Percentiles rank a stretch among this genome's conserved stretches.
Conservation (phyloP, 2,888 invertebrate genomes). For the Philereme vetulata region DNA sequence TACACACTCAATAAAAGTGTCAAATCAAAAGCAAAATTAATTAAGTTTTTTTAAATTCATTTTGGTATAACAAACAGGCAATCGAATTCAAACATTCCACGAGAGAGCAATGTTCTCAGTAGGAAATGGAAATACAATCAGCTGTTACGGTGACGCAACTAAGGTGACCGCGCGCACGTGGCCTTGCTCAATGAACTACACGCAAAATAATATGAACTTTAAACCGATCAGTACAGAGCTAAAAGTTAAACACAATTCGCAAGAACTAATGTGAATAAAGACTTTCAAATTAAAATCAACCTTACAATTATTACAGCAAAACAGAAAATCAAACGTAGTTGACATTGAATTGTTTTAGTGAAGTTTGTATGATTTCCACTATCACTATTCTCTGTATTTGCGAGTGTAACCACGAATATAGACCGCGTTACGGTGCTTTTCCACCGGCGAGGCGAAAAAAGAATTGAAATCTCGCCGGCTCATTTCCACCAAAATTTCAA, state of each 20-base stretch:
- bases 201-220: slow-evolving; percentile 18
- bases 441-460: too few relatives aligned
- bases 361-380: not conserved
- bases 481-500: too few relatives aligned
- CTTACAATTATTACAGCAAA: slow-evolving; percentile 6
- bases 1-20: too few relatives aligned
- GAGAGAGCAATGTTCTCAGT: slow-evolving; percentile 26
- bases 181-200: slow-evolving; percentile 36
- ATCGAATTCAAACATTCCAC: not conserved
- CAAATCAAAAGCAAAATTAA: too few relatives aligned
- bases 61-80: too few relatives aligned
- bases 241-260: not conserved
- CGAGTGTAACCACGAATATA: not conserved
- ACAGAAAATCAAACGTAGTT: not conserved
- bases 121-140: slow-evolving; percentile 41
- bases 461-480: too few relatives aligned
- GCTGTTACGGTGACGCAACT: slow-evolving; percentile 46
- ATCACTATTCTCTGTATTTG: not conserved
- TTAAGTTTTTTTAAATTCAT: too few relatives aligned
- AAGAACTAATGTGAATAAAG: slow-evolving; percentile 2
- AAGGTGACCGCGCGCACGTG: slow-evolving; percentile 47
- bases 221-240: slow-evolving; percentile 5
- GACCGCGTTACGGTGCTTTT: too few relatives aligned
- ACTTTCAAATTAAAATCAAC: slow-evolving; percentile 15
- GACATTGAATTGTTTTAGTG: not conserved